phyloP scores from a whole-genome alignment of 1,140 invertebrate species.

The Hesperophylax magnus region DNA sequence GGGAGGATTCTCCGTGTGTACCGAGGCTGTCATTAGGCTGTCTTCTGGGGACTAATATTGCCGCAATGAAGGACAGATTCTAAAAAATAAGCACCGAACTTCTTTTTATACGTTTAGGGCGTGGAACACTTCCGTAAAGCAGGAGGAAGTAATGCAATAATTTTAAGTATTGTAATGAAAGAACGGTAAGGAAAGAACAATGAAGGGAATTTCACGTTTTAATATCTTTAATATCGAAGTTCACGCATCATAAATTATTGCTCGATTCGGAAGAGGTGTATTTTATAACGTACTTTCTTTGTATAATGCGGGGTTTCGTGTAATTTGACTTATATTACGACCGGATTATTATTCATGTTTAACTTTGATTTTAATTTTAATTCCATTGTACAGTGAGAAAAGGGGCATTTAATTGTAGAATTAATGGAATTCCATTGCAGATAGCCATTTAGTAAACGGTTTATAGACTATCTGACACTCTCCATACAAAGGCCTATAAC shows the following conservation, averaged over 20 bases:
- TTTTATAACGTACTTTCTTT: background rate
- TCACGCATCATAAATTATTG: constrained; percentile 38
- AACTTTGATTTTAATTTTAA: constrained; percentile 30
- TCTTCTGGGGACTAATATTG: constrained; percentile 62
- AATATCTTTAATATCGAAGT: constrained; percentile 38
- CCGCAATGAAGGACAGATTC: constrained; percentile 53
- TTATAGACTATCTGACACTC: background rate
- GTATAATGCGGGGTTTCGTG: constrained; percentile 5
- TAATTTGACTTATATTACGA: constrained; percentile 32
- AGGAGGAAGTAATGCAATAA: constrained; percentile 34
- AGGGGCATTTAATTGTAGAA: constrained; percentile 35
- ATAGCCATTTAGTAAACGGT: constrained; percentile 33
- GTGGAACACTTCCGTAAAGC: background rate
- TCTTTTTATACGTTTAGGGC: constrained; percentile 44
- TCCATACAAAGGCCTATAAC: constrained; percentile 26
- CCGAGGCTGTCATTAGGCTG: constrained; percentile 67
- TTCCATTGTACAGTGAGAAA: constrained; percentile 27
- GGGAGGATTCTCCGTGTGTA: constrained; percentile 64
- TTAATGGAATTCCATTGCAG: constrained; percentile 19
- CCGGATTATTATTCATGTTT: constrained; percentile 30
- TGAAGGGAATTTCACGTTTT: constrained; percentile 37
- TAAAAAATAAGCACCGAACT: constrained; percentile 52
- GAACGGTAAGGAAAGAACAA: constrained; percentile 40
- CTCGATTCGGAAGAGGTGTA: constrained; percentile 27
- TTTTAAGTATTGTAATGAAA: constrained; percentile 47